Base-by-base conservation (phyloP, 2,888 invertebrate species). In the Noctua janthina region DNA sequence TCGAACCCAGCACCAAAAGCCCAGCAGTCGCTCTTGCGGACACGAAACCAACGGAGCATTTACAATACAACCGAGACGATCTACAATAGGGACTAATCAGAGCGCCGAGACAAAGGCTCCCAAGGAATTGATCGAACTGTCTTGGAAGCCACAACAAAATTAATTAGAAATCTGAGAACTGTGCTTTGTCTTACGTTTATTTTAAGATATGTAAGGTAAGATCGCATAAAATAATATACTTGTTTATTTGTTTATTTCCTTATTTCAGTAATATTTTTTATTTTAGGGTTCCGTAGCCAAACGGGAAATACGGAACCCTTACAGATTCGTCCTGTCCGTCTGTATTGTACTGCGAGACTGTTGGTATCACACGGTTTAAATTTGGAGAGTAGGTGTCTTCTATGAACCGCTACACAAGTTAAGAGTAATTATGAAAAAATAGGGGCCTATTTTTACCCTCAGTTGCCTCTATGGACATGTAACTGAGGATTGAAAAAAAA, bases 131-230 rank as follows among this genome's bases (percentile, higher is more conserved):
- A 76, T 76, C 15, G 46, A 62, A 62, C 59, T 5, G 15, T 76
- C 20, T 49, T 59, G 59, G 20, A 11, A 49, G n/a, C 43, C 29
- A 51, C 56, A 35, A 51, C 29, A 13, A 62, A 62, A 73, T 73
- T 62, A 73, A 46, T 73, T 73, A 70, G 70, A 51, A 70, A 51
- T 51, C n/a, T 51, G 29, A 49, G 49, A 29, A 35, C 23, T 51
- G 49, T 49, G 20, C 29, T 29, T 51, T 29, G 70, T 70, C 20
- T 51, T 46, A 20, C 1, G 29, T 70, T 70, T 51, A 51, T 70
- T 70, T 51, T 46, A 46, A 46, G 46, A 13, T 3, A 49, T 15
- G 15, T 46, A 43, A 13, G 17, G 11, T 51, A 8, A 3, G 5
- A 49, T 29, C 17, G 17, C 56, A 46, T 17, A 20, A 7, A 15